Evolutionary conservation across 2,113 vertebrate species (phyloP), one percentile per base, ranked within the genome.

Genomic region (Elaphurus davidianus): DNA sequence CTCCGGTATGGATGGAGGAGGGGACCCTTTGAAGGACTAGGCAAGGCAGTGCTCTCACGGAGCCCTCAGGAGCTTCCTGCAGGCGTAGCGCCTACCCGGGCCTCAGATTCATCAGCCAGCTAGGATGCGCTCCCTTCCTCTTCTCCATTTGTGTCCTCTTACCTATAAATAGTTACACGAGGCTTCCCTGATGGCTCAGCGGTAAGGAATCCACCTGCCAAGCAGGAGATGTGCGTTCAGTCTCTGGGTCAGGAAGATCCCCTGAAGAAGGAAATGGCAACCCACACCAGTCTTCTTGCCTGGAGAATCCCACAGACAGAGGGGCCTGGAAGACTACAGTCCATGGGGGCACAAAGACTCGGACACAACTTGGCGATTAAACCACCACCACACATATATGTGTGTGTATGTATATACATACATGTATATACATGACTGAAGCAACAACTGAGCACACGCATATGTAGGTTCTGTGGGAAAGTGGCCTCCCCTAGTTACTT

Each of bases 341-440:
- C 36, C 21, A 43, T 27, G 23, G 36, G 5, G 36, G 13, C 71
- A 40, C 71, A 43, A 43, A 43, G 71, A 74, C 19, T 74, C 2
- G 0, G 67, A 23, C 1, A 43, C 1, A 12, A 76, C 23, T 43
- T 43, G 3, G 21, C 10, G 25, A 1, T 76, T 76, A 43, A 76
- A 43, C 71, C 36, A 7, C 12, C 11, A 43, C 71, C 6, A 27
- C 21, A 3, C 25, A 23, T 7, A 1, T 52, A 13, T 7, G 47
- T 21, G 1, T n/a, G 9, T 3, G 8, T 6, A 30, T 50, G 8
- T 9, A 2, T 27, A 1, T 14, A 5, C 6, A 13, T 13, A 23
- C 3, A 28, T 4, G 47, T 2, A 12, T 2, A 52, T 43, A 33
- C 45, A n/a, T 19, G 30, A 23, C 67, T 6, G 67, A 36, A 12